Base-by-base conservation (phyloP, 2,113 vertebrate species). In the Hoplias malabaricus region DNA sequence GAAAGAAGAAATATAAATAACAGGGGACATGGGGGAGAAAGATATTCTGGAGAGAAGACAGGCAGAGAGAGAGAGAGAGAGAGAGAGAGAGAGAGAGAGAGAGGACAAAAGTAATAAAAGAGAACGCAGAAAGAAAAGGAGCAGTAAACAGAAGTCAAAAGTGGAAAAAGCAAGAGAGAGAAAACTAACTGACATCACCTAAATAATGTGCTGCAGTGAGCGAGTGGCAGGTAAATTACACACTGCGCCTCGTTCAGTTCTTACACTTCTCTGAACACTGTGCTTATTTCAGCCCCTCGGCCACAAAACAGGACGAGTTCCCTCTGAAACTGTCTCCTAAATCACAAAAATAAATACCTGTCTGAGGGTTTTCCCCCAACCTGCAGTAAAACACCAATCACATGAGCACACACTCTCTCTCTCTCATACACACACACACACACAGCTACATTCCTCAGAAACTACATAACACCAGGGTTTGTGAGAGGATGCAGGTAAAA, bases 141-240 rank as follows among this genome's bases (percentile, higher is more conserved):
- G 16, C 43, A 50, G 42, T 34, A 74, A 65, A 80, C 63, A 34
- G n/a, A n/a, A n/a, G n/a, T n/a, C n/a, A n/a, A n/a, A n/a, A n/a
- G n/a, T n/a, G n/a, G n/a, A n/a, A n/a, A n/a, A n/a, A n/a, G n/a
- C n/a, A n/a, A n/a, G n/a, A n/a, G n/a, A n/a, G n/a, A n/a, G n/a
- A n/a, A n/a, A n/a, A 75, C 62, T 82, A 82, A 89, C 80, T 89
- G 89, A 91, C 88, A 82, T 86, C 86, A 84, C 74, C 83, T 83
- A 90, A 91, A 91, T 88, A 90, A 90, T 90, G n/a, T 86, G 88
- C 76, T 79, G 73, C 54, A 84, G 89, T 86, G 82, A 48, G 75
- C 69, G 79, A 87, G 87, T 65, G 74, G 61, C 3, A 11, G 69
- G 80, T 87, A 90, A 68, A 92, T 91, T 90, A 89, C 57, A 91